These are phyloP conservation scores for Leuciscus waleckii DNA, from an alignment of 2,797 vertebrate species.

Conservation along the genomic window DNA sequence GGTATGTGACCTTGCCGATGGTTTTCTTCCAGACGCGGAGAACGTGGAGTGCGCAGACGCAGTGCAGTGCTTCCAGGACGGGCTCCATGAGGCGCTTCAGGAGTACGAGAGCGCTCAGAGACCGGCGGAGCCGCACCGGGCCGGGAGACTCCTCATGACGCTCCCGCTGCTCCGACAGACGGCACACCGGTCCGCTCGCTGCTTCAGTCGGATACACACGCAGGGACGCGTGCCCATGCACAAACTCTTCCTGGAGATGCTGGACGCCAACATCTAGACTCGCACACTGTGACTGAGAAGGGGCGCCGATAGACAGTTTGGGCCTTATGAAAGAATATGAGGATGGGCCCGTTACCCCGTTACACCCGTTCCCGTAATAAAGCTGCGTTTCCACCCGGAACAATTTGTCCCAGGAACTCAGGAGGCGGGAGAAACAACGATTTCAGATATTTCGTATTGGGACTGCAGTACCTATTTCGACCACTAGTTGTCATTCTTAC, in stretches of 20 bases:
- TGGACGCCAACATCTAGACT: conserved; percentile 69
- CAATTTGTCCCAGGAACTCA: too few species aligned
- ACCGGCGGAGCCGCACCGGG: conserved; percentile 63
- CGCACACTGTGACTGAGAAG: neutral
- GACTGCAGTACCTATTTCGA: too few species aligned
- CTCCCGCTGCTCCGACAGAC: conserved; percentile 77
- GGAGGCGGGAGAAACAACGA: too few species aligned
- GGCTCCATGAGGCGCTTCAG: conserved; percentile 77
- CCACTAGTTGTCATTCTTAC: too few species aligned
- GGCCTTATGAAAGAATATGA: too few species aligned
- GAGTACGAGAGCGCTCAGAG: conserved; percentile 68
- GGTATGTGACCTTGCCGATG: neutral
- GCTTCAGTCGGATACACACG: conserved; percentile 67
- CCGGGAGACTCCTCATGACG: conserved; percentile 76
- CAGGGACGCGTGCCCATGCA: conserved; percentile 69
- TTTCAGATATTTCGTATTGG: too few species aligned
- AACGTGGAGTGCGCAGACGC: conserved; percentile 68
- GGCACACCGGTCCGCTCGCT: conserved; percentile 61
- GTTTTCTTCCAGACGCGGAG: conserved; percentile 66
- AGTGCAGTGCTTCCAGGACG: conserved; percentile 74
- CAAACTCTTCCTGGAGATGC: conserved; percentile 82
- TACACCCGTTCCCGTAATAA: too few species aligned
- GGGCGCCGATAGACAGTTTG: too few species aligned
- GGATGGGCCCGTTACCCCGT: too few species aligned
- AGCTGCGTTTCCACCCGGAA: too few species aligned